Conservation (phyloP, 2,888 invertebrate genomes). For the Phortica magna region DNA sequence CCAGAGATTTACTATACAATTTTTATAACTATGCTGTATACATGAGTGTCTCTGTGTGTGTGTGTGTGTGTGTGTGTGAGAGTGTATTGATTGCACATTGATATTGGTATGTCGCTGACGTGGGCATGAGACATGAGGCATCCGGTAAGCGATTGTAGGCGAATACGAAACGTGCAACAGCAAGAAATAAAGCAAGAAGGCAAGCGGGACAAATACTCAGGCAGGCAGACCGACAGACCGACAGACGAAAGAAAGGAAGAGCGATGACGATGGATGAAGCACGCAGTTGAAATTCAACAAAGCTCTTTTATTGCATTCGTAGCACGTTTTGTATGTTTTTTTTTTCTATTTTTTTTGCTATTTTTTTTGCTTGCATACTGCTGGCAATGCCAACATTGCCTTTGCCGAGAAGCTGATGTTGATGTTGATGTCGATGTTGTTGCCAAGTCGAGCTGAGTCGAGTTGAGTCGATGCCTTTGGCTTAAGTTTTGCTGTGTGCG, state of each 20-base stretch:
- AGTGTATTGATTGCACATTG: conserved; percentile 45
- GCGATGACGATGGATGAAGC: background rate
- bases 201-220: no score
- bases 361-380: background rate
- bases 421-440: background rate
- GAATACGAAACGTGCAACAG: background rate
- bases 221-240: no score
- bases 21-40: conserved; percentile 4
- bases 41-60: conserved; percentile 29
- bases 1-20: conserved; percentile 18
- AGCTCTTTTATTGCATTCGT: conserved; percentile 70
- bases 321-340: conserved; percentile 60
- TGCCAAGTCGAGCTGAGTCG: no score
- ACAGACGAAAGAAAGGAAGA: background rate
- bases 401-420: background rate
- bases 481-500: conserved; percentile 30
- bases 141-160: background rate
- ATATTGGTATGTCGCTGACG: conserved; percentile 9
- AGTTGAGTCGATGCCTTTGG: background rate
- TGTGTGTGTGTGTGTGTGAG: conserved; percentile 3
- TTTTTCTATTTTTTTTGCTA: background rate
- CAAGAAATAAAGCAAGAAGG: no score
- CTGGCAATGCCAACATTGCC: no score
- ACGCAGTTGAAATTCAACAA: conserved; percentile 58
- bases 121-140: conserved; percentile 25